These are phyloP conservation scores for Zosterops hypoxanthus DNA, from an alignment of 2,113 vertebrate genomes.

Conservation along the genomic window DNA sequence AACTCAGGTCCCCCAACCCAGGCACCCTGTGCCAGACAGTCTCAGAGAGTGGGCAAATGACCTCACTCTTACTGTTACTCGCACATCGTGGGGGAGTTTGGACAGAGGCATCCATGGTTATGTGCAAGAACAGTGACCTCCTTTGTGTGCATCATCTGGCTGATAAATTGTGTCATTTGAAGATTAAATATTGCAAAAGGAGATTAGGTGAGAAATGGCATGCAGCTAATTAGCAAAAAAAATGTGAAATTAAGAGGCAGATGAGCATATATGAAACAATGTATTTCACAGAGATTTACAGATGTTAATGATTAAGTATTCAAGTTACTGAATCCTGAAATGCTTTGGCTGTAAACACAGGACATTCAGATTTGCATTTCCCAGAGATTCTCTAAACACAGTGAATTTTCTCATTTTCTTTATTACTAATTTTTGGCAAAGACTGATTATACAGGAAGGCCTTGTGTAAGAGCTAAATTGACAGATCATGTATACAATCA, in stretches of 20 bases:
- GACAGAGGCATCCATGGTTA: background rate
- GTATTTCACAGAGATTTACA: background rate
- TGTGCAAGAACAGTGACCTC: background rate
- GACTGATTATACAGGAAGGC: background rate
- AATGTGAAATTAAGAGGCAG: background rate
- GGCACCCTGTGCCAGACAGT: too few relatives aligned
- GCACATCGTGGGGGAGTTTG: background rate
- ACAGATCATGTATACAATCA: background rate
- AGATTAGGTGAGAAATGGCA: background rate
- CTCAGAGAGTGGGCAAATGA: background rate
- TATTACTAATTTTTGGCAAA: background rate
- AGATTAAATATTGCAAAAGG: background rate
- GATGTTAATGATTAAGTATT: background rate
- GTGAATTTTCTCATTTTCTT: background rate
- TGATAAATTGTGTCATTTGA: background rate
- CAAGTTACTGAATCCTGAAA: background rate
- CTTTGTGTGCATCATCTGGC: background rate
- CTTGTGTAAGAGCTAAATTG: background rate
- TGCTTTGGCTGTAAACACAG: background rate
- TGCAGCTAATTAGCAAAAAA: background rate
- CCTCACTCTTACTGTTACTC: background rate
- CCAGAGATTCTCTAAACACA: background rate
- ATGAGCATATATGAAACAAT: background rate
- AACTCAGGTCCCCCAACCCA: fast-evolving
- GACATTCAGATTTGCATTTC: background rate